A percentile compares a stretch with the other conserved stretches of the same genome.
Conservation (phyloP, 2,888 invertebrate genomes). For the Brachylomia viminalis region DNA sequence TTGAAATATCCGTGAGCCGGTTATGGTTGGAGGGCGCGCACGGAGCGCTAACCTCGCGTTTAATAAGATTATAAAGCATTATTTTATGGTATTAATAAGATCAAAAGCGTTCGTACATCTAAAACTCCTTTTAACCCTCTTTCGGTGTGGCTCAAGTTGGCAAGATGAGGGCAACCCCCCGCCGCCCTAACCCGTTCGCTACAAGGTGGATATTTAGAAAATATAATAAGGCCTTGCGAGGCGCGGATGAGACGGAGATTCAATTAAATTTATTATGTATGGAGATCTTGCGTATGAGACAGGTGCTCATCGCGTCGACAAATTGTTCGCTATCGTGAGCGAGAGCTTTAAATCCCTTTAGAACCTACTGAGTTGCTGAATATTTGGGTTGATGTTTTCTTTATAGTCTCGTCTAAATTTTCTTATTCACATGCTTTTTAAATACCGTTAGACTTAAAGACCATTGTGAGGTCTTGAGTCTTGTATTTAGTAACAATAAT, state of each 20-base stretch:
- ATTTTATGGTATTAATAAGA: slow-evolving; percentile 94
- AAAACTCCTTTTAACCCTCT: slow-evolving; percentile 91
- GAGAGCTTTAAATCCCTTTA: slow-evolving; percentile 74
- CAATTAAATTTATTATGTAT: slow-evolving; percentile 91
- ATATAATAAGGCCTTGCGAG: slow-evolving; percentile 86
- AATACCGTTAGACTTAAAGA: background rate
- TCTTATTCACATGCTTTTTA: background rate
- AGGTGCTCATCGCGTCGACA: slow-evolving; percentile 86
- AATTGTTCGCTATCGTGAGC: slow-evolving; percentile 80
- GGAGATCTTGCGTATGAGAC: slow-evolving; percentile 87
- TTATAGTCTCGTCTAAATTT: background rate
- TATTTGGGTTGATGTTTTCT: slow-evolving; percentile 18
- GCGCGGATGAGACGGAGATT: slow-evolving; percentile 88
- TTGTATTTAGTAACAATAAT: background rate
- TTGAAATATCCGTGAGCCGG: slow-evolving; percentile 82
- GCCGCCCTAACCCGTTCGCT: slow-evolving; percentile 82
- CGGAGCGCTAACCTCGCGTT: slow-evolving; percentile 92
- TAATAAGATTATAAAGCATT: slow-evolving; percentile 94
- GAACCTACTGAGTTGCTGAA: slow-evolving; percentile 46
- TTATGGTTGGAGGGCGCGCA: slow-evolving; percentile 84
- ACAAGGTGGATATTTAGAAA: slow-evolving; percentile 87
- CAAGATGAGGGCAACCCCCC: slow-evolving; percentile 89
- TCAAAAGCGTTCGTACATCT: slow-evolving; percentile 93
- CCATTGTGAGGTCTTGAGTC: background rate
- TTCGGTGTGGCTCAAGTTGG: slow-evolving; percentile 84